Evolutionary conservation across 2,797 vertebrate species (phyloP).

Genomic region (Pangasius larnaudii): DNA sequence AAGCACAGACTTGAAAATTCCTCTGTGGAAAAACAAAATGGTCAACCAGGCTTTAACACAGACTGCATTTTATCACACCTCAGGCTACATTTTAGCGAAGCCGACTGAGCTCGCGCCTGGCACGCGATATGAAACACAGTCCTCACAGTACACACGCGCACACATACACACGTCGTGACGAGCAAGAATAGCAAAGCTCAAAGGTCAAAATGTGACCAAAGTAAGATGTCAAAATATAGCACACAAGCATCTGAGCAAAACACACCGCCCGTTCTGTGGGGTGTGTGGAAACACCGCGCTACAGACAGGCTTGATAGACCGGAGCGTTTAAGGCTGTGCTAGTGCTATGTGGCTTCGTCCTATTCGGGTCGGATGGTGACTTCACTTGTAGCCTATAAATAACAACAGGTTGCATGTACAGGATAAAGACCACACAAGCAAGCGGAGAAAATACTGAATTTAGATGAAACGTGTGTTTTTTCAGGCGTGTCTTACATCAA

Average conservation of each 20-base stretch:
- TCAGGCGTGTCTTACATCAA: neutral
- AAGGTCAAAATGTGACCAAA: neutral
- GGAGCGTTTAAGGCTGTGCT: neutral
- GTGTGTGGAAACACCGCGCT: constrained; percentile 8
- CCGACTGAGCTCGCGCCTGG: neutral
- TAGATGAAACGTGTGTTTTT: neutral
- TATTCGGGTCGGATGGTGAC: neutral
- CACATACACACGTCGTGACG: neutral
- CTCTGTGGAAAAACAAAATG: neutral
- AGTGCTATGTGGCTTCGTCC: neutral
- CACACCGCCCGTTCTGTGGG: neutral
- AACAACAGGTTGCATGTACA: constrained; percentile 11
- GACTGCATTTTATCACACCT: neutral
- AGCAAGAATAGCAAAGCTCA: neutral
- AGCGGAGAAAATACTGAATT: neutral
- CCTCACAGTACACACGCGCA: neutral
- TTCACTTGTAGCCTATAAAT: constrained; percentile 1
- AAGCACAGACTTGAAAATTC: neutral
- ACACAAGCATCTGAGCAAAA: neutral
- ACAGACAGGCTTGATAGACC: neutral
- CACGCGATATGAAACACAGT: constrained; percentile 9
- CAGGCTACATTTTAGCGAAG: neutral
- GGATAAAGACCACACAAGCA: neutral
- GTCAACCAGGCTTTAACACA: neutral
- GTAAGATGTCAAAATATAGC: neutral